A percentile compares a stretch with the other conserved stretches of the same genome.
Conservation (phyloP, 2,888 invertebrate genomes). For the Drosophila leonis region DNA sequence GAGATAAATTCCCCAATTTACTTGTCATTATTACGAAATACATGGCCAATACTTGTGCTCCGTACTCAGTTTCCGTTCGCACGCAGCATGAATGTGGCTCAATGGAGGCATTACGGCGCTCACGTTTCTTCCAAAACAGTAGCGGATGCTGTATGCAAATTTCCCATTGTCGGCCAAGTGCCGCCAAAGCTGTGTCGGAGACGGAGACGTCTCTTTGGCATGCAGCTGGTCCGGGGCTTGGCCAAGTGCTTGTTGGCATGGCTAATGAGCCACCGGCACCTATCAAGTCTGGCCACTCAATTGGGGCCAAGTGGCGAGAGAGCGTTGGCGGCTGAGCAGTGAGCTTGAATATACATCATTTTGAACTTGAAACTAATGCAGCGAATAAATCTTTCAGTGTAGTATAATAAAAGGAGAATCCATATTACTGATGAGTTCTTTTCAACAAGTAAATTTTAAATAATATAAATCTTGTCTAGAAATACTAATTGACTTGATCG, state of each 20-base stretch:
- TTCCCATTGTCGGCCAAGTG: slow-evolving; percentile 63
- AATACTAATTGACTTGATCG: background rate
- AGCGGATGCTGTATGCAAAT: slow-evolving; percentile 82
- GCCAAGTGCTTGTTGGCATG: slow-evolving; percentile 74
- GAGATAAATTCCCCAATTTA: slow-evolving; percentile 68
- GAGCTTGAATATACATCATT: slow-evolving; percentile 47
- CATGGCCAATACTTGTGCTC: slow-evolving; percentile 22
- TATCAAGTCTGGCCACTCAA: slow-evolving; percentile 69
- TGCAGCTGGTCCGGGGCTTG: slow-evolving; percentile 65
- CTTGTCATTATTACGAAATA: slow-evolving; percentile 68
- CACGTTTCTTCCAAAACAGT: slow-evolving; percentile 72
- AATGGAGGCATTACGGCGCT: slow-evolving; percentile 49
- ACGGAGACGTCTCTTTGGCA: slow-evolving; percentile 44
- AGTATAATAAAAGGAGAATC: background rate
- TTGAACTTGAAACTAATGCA: slow-evolving; percentile 42
- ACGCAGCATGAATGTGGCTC: slow-evolving; percentile 31
- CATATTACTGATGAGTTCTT: too few relatives aligned
- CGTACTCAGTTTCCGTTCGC: slow-evolving; percentile 61
- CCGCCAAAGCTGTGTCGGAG: slow-evolving; percentile 67
- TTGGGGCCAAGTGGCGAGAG: slow-evolving; percentile 62
- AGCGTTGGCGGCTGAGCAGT: slow-evolving; percentile 8
- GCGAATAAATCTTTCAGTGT: slow-evolving; percentile 1
- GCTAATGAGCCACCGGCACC: slow-evolving; percentile 65
- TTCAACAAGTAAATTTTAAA: background rate
- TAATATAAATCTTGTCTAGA: background rate